These are phyloP conservation scores for Epicauta chinensis DNA, from an alignment of 1,140 invertebrate genomes.

Conservation along the genomic window DNA sequence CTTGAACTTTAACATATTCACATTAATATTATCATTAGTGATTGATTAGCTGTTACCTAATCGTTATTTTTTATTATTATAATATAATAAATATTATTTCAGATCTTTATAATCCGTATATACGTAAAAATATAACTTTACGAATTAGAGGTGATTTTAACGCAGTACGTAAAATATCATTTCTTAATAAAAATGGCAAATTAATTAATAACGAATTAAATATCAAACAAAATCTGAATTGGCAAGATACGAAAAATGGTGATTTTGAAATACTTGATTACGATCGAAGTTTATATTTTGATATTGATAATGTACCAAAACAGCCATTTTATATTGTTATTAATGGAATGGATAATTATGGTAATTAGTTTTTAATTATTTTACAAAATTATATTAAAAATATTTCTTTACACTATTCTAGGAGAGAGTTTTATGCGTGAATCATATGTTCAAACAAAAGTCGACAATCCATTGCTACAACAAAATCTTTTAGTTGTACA, in stretches of 20 bases:
- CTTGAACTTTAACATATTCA: too few relatives aligned
- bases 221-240: conserved; percentile 13
- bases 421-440: conserved; percentile 22
- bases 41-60: too few relatives aligned
- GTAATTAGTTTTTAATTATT: conserved; percentile 4
- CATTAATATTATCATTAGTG: too few relatives aligned
- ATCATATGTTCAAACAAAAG: not conserved
- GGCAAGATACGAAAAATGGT: conserved; percentile 15
- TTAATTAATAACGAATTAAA: conserved; percentile 14
- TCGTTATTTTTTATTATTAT: too few relatives aligned
- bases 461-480: conserved; percentile 3
- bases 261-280: not conserved
- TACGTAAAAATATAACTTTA: too few relatives aligned
- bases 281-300: not conserved
- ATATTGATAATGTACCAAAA: conserved; percentile 10
- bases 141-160: conserved; percentile 10
- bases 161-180: conserved; percentile 19
- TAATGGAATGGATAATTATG: conserved; percentile 25
- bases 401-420: not conserved
- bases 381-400: too few relatives aligned
- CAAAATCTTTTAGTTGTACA: conserved; percentile 24
- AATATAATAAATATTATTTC: too few relatives aligned
- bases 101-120: too few relatives aligned
- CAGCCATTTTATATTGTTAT: conserved; percentile 20
- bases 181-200: conserved; percentile 15